Conservation (phyloP, 2,113 vertebrate genomes). For the Nothobranchius furzeri region DNA sequence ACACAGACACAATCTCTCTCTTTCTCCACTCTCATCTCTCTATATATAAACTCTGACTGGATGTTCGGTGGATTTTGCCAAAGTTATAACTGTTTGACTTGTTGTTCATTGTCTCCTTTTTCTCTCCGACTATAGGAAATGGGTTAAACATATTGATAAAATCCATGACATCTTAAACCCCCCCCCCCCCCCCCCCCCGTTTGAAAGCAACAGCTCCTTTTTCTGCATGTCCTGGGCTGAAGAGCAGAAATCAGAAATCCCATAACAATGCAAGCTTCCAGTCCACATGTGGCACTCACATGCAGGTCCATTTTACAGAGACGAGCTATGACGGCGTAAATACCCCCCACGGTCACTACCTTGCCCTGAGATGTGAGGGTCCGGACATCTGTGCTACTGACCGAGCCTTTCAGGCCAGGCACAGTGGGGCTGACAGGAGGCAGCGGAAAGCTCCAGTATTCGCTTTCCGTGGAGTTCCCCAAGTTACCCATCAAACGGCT, state of each 20-base stretch:
- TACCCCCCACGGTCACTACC: constrained; percentile 62
- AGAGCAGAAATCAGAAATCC: constrained; percentile 27
- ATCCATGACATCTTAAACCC: neutral
- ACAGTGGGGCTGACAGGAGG: constrained; percentile 75
- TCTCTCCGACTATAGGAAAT: no score
- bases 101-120: no score
- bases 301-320: constrained; percentile 64
- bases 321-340: neutral
- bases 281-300: constrained; percentile 32
- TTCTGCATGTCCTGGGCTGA: constrained; percentile 4
- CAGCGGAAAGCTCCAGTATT: constrained; percentile 81
- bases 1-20: no score
- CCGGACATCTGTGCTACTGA: constrained; percentile 48
- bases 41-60: no score
- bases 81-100: no score
- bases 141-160: no score
- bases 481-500: constrained; percentile 71
- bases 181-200: constrained; percentile 2
- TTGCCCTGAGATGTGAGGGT: constrained; percentile 51
- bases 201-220: constrained; percentile 30
- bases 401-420: constrained; percentile 40
- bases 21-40: no score
- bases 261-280: constrained; percentile 19
- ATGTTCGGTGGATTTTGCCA: no score
- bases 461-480: constrained; percentile 63